A percentile compares a stretch with the other conserved stretches of the same genome.
Conservation (phyloP, 1,140 invertebrate species). For the Ditylenchus dipsaci region DNA sequence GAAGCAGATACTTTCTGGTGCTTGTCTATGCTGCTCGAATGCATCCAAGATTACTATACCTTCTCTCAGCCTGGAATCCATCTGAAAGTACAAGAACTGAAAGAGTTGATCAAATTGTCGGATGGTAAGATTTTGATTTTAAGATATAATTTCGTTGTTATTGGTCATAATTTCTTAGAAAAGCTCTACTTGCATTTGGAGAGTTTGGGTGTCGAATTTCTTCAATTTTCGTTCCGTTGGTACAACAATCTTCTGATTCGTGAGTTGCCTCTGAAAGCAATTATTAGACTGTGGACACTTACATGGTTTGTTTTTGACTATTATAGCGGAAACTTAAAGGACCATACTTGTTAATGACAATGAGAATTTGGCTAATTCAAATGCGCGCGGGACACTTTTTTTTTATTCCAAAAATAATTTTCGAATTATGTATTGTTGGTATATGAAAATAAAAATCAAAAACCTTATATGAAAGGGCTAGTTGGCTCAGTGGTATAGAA, state of each 20-base stretch:
- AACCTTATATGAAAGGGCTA: no score
- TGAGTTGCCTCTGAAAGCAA: slow-evolving; percentile 90
- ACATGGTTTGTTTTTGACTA: slow-evolving; percentile 66
- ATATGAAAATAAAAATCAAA: no score
- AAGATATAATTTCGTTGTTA: not conserved
- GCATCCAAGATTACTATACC: slow-evolving; percentile 98
- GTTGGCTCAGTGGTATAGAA: no score
- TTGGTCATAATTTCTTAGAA: slow-evolving; percentile 10
- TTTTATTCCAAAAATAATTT: no score
- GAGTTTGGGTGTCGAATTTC: slow-evolving; percentile 87
- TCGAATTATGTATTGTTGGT: no score
- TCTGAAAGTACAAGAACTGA: slow-evolving; percentile 78
- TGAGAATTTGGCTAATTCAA: no score
- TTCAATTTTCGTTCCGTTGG: slow-evolving; percentile 99
- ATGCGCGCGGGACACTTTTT: no score
- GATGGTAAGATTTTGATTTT: slow-evolving; percentile 68
- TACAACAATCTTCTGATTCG: slow-evolving; percentile 97
- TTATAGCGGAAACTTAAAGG: no score
- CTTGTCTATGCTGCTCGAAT: slow-evolving; percentile 90
- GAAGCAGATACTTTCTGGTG: slow-evolving; percentile 99
- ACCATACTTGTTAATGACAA: no score
- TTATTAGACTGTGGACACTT: slow-evolving; percentile 95
- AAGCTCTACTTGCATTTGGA: slow-evolving; percentile 69
- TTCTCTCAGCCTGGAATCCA: slow-evolving; percentile 99
- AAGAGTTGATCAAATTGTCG: slow-evolving; percentile 89